Base-by-base conservation (phyloP, 1,140 invertebrate species). In the Schlechtendalia chinensis region DNA sequence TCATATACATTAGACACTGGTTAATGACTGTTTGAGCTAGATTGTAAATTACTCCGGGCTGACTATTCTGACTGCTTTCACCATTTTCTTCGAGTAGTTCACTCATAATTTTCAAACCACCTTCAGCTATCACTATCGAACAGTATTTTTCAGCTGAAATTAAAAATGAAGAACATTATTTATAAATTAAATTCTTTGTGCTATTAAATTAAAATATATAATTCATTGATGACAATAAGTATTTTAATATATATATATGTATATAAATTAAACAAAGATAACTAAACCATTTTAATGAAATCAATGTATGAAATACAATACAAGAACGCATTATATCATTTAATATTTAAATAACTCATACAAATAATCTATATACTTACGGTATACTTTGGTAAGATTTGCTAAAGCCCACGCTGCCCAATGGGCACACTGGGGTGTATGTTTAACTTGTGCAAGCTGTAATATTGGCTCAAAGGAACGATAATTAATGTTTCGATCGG, bases 351-450 rank as follows among this genome's bases (percentile, higher is more conserved):
- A 19, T 14, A 50, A 74, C 27, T 32, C 19, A 29, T 5, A 24
- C 11, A n/a, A 65, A 27, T 19, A 24, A 65, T 59, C 32, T 47
- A 65, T 61, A 29, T 67, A 92, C 93, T 92, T 87, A 95, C 93
- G 92, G 86, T 95, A 95, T 61, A 98, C 94, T 83, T 90, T 91
- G 17, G 96, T 98, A 24, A 99, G 89, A 88, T 99, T 99, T 47
- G 96, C 96, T 56, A 99, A 88, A 10, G 96, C 97, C 97, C 97
- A 99, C n/a, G 94, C 92, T 4, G 96, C 95, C 96, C 96, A 98
- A 84, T 96, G 91, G 85, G 97, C 95, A 86, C 95, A 97, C 85
- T 95, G 91, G 0, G 94, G 92, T 5, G 94, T 96, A 82, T 96
- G 92, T 84, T 91, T 91, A 75, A 93, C 90, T 82, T 90, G 88